Evolutionary conservation across 2,797 vertebrate genomes (phyloP).

Genomic region (Lepilemur ruficaudatus): DNA sequence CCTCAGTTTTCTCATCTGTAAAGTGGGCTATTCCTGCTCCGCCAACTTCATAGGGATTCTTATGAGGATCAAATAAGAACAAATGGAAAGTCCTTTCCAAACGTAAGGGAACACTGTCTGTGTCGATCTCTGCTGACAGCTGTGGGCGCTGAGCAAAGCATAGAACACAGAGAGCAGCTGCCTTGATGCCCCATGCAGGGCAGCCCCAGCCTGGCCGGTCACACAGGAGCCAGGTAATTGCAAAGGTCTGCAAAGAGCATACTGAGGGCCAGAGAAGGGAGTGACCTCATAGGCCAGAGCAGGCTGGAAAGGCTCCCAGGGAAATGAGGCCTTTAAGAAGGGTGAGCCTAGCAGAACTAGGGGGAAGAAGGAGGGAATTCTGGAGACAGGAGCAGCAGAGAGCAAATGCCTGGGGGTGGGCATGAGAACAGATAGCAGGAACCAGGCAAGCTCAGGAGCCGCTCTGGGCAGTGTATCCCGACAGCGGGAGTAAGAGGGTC

Average conservation of each 20-base stretch:
- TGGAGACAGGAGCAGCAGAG: background rate
- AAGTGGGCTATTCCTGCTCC: background rate
- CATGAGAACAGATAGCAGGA: background rate
- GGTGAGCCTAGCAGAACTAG: background rate
- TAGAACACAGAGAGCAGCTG: fast-evolving
- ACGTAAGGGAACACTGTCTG: background rate
- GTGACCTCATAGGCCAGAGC: background rate
- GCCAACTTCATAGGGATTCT: background rate
- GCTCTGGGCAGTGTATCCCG: background rate
- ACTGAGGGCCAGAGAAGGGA: too few species aligned
- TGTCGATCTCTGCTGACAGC: background rate
- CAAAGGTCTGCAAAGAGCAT: background rate
- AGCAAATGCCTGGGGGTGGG: background rate
- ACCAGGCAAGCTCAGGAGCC: background rate
- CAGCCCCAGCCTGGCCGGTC: background rate
- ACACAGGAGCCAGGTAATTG: background rate
- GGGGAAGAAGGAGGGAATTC: background rate
- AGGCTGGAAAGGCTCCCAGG: background rate
- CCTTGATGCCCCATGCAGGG: too few species aligned
- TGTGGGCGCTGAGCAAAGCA: fast-evolving
- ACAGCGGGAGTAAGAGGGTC: too few species aligned
- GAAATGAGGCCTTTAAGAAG: background rate
- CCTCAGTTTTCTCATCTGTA: background rate
- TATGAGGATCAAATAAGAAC: background rate
- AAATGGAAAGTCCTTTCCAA: background rate